These are phyloP conservation scores for Trogon surrucura DNA, from an alignment of 2,113 vertebrate genomes.

Conservation along the genomic window DNA sequence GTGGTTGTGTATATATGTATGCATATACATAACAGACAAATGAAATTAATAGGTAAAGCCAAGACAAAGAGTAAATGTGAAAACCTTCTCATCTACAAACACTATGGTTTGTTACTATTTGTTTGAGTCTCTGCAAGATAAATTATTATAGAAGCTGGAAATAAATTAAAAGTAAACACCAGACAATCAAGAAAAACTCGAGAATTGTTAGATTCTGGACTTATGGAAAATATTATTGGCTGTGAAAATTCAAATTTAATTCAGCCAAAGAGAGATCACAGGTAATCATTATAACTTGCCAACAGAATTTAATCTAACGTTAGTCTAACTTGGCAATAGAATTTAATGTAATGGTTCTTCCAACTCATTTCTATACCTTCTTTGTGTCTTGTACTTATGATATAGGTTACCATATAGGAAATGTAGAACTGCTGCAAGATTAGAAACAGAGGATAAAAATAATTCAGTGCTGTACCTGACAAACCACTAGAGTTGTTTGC, in stretches of 20 bases:
- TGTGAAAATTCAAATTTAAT: background rate
- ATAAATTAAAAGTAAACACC: background rate
- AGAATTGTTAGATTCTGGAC: background rate
- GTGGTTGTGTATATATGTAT: background rate
- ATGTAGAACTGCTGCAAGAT: background rate
- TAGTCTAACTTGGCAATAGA: background rate
- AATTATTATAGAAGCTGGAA: background rate
- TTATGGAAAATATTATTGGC: background rate
- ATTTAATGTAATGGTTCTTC: background rate
- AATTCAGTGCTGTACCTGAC: background rate
- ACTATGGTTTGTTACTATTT: background rate
- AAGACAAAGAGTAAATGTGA: background rate
- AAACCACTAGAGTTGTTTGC: background rate
- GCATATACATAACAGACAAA: background rate
- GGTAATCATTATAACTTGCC: background rate
- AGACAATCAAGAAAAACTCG: background rate
- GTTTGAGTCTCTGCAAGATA: background rate
- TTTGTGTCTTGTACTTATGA: background rate
- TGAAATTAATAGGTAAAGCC: background rate
- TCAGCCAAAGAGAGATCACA: background rate
- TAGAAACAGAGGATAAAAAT: conserved; percentile 30
- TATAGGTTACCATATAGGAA: background rate
- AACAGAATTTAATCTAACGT: background rate
- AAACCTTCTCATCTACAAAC: background rate
- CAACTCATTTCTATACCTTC: background rate